Conservation (phyloP, 2,888 invertebrate genomes). For the Glyphotaelius pellucidus region DNA sequence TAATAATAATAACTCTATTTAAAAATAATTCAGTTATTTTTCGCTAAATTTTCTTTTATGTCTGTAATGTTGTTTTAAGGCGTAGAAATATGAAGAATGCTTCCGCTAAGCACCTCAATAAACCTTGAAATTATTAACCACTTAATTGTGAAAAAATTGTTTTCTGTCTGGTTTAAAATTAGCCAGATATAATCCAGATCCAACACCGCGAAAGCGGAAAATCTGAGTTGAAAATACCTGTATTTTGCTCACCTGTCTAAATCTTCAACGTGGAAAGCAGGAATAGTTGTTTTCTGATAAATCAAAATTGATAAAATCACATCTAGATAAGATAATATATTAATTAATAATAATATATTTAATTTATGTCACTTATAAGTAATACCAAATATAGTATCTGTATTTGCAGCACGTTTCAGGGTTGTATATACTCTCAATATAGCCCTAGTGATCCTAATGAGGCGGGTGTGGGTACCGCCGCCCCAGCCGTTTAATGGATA, state of each 20-base stretch:
- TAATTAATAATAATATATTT: no score
- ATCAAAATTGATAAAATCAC: no score
- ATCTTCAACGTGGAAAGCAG: neutral
- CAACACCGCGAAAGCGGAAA: neutral
- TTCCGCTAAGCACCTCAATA: neutral
- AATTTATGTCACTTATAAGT: no score
- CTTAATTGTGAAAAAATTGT: neutral
- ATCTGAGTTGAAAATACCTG: neutral
- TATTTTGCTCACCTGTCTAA: neutral
- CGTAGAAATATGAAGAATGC: neutral
- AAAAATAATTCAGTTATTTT: neutral
- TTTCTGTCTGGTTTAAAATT: neutral
- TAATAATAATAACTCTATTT: no score
- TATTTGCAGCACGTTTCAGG: no score
- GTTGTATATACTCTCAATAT: no score
- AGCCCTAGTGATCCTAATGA: no score
- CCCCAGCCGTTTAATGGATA: no score
- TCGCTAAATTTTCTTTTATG: neutral
- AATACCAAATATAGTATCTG: no score
- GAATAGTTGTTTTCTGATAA: neutral
- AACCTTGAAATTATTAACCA: neutral
- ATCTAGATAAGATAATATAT: no score
- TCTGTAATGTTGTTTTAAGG: neutral
- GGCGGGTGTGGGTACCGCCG: no score
- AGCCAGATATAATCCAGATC: neutral